phyloP scores from a whole-genome alignment of 2,888 invertebrate genomes.

The Folsomia manolachei region DNA sequence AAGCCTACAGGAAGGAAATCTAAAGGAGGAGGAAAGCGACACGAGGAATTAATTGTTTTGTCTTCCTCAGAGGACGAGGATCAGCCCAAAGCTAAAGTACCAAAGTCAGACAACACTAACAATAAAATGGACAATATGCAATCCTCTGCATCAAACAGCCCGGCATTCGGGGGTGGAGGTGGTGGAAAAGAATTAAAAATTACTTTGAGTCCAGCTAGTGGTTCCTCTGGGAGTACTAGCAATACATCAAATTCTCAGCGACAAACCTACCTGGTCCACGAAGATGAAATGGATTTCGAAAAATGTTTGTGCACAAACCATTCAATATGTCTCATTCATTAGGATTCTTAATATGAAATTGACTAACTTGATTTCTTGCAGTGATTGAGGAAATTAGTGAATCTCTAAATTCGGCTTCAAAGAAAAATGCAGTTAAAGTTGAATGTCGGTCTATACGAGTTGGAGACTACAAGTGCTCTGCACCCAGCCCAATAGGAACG shows the following conservation, averaged over 20 bases:
- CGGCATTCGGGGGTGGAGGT: too few species aligned
- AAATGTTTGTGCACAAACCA: neutral
- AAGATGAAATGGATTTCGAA: neutral
- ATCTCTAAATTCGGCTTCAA: neutral
- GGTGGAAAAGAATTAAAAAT: neutral
- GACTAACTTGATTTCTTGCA: neutral
- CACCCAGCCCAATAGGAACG: slow-evolving; percentile 59
- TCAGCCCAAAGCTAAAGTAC: slow-evolving; percentile 14
- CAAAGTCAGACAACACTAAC: slow-evolving; percentile 8
- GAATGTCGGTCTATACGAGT: slow-evolving; percentile 76
- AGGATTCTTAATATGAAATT: neutral
- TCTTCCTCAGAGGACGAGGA: slow-evolving; percentile 41
- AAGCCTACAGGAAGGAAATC: neutral
- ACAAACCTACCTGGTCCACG: too few species aligned
- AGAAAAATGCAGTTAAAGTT: slow-evolving; percentile 52
- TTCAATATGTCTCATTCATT: neutral
- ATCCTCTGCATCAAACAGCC: neutral
- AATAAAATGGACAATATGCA: neutral
- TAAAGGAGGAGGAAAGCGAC: slow-evolving; percentile 13
- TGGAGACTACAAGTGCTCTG: slow-evolving; percentile 77
- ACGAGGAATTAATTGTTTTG: slow-evolving; percentile 29
- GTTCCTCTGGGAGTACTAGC: neutral
- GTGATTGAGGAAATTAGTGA: neutral
- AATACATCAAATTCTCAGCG: neutral
- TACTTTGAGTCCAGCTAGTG: neutral